These are phyloP conservation scores for Struthio camelus DNA, from an alignment of 2,113 vertebrate species.

Conservation along the genomic window DNA sequence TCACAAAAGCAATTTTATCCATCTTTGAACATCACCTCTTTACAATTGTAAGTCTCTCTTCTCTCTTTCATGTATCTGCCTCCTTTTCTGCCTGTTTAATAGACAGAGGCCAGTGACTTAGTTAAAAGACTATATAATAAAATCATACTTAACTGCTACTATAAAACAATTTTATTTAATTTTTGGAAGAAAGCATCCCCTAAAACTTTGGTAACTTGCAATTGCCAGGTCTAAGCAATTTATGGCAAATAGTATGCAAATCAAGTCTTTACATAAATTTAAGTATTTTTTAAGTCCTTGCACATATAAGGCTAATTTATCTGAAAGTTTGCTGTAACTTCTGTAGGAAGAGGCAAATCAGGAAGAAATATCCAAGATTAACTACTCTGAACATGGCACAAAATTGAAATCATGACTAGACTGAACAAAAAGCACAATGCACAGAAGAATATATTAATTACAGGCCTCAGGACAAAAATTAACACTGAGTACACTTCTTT, in stretches of 20 bases:
- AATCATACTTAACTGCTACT: background rate
- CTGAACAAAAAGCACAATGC: background rate
- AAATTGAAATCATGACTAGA: background rate
- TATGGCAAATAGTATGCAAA: constrained; percentile 11
- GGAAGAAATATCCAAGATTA: background rate
- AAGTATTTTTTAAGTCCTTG: background rate
- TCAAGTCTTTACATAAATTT: background rate
- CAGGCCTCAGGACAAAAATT: background rate
- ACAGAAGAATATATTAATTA: background rate
- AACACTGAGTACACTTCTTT: background rate
- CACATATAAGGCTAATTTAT: background rate
- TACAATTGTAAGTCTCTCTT: background rate
- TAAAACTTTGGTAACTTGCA: background rate
- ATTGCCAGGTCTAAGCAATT: background rate
- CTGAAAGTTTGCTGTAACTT: background rate
- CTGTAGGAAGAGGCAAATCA: background rate
- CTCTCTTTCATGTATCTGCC: background rate
- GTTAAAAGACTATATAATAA: background rate
- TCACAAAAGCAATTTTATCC: background rate
- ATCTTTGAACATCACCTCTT: background rate
- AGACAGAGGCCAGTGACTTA: background rate
- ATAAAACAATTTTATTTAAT: background rate
- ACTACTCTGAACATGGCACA: background rate
- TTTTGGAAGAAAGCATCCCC: background rate
- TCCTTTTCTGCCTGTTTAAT: background rate